Conservation (phyloP, 2,888 invertebrate species). For the Isotomurus palustris region DNA sequence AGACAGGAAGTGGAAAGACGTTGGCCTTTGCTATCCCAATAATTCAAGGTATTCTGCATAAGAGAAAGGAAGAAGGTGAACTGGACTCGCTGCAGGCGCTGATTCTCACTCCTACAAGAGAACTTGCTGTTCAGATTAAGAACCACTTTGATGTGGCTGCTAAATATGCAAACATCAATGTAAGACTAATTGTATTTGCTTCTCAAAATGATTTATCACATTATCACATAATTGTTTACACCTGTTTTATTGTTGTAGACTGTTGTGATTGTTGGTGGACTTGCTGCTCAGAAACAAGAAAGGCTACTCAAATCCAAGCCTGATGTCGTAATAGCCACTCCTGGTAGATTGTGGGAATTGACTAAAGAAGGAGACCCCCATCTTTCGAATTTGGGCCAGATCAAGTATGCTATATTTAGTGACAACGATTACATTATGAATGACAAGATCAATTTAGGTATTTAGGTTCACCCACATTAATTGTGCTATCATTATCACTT, state of each 20-base stretch:
- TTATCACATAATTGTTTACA: background rate
- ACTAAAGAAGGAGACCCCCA: constrained; percentile 72
- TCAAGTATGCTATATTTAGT: constrained; percentile 56
- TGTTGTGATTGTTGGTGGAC: constrained; percentile 86
- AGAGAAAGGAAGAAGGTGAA: constrained; percentile 53
- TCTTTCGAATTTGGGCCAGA: constrained; percentile 64
- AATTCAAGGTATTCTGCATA: constrained; percentile 72
- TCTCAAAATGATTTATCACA: background rate
- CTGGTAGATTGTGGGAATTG: constrained; percentile 94
- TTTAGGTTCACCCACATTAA: constrained; percentile 55
- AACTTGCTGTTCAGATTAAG: constrained; percentile 89
- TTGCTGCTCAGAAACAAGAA: constrained; percentile 90
- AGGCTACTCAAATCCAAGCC: constrained; percentile 75
- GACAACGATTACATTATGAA: background rate
- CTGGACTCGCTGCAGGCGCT: constrained; percentile 70
- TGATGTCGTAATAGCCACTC: constrained; percentile 94
- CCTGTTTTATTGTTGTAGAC: constrained; percentile 52
- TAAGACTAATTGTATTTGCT: constrained; percentile 44
- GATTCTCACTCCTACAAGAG: constrained; percentile 91
- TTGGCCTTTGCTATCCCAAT: constrained; percentile 95
- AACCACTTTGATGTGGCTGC: constrained; percentile 74
- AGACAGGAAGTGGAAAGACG: constrained; percentile 98
- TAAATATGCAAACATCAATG: constrained; percentile 70
- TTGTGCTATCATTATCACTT: constrained; percentile 50
- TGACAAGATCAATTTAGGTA: constrained; percentile 60